Evolutionary conservation across 2,113 vertebrate species (phyloP), one percentile per base, ranked within the genome.

Genomic region (Lagenorhynchus albirostris): DNA sequence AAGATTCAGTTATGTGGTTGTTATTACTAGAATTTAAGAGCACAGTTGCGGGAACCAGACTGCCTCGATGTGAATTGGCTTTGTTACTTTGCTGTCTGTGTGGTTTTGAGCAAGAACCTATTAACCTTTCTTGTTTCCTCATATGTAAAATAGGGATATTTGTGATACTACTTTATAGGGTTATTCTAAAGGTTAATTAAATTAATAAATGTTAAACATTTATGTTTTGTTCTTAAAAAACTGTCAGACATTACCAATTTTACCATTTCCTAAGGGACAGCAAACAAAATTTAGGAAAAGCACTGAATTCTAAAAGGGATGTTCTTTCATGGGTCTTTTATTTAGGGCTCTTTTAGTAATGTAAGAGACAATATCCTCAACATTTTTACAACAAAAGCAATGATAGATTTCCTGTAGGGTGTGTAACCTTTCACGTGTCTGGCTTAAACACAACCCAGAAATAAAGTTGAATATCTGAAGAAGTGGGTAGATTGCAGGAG

Each of bases 111-210:
- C 87, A 89, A 70, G n/a, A 68, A 86, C 50, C 82, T 97, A 93
- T 97, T 97, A 91, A 97, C 62, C 38, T 73, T 89, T 81, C 85
- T 80, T 74, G 31, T 68, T 98, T 88, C 29, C 31, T 36, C 4
- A 29, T 95, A 77, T 92, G 18, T 82, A 76, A 80, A 97, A 76
- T 77, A 65, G 50, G 26, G 89, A 73, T 47, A 71, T 5, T 70
- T 25, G 36, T 77, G 76, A 73, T 73, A 31, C 8, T 47, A n/a
- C 18, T 84, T 79, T 62, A 44, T 58, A 62, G 21, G 38, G 17
- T 74, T 86, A 20, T 81, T 76, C 70, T 88, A 68, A 89, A 70
- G n/a, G 62, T 95, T 91, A 88, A 81, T 26, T 77, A 41, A 70
- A 31, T 79, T 67, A 92, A 12, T 83, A 38, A 71, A 12, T 91